Percentiles rank a stretch among this genome's conserved stretches.
phyloP scores from a whole-genome alignment of 2,888 invertebrate genomes.

The Pterostichus madidus region DNA sequence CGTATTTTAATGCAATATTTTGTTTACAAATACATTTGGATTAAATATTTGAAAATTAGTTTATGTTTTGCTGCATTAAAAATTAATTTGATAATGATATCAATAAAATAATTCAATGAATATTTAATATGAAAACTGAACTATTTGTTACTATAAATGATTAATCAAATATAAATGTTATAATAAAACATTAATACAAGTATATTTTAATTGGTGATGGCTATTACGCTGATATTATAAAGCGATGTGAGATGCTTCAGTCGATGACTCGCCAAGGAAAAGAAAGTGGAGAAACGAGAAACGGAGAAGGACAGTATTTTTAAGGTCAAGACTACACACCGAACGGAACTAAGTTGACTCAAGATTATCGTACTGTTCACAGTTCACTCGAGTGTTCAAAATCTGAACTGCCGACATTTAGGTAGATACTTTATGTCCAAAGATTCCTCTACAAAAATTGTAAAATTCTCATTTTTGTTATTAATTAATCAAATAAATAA shows the following conservation, averaged over 20 bases:
- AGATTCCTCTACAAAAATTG: too few relatives aligned
- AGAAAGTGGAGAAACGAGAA: slow-evolving; percentile 57
- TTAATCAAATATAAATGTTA: not conserved
- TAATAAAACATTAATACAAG: not conserved
- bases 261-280: slow-evolving; percentile 45
- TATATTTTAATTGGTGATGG: too few relatives aligned
- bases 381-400: not conserved
- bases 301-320: slow-evolving; percentile 49
- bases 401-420: too few relatives aligned
- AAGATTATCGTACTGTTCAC: too few relatives aligned
- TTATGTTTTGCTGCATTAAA: not conserved
- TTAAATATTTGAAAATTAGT: not conserved
- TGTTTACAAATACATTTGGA: not conserved
- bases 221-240: too few relatives aligned
- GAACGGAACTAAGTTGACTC: slow-evolving; percentile 32
- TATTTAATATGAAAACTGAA: slow-evolving; percentile 24
- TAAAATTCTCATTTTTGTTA: too few relatives aligned
- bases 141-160: slow-evolving; percentile 17
- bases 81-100: too few relatives aligned
- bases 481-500: too few relatives aligned
- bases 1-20: too few relatives aligned
- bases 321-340: slow-evolving; percentile 55
- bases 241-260: not conserved
- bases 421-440: too few relatives aligned
- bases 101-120: too few relatives aligned